Base-by-base conservation (phyloP, 2,113 vertebrate genomes). In the Grallaria varia region DNA sequence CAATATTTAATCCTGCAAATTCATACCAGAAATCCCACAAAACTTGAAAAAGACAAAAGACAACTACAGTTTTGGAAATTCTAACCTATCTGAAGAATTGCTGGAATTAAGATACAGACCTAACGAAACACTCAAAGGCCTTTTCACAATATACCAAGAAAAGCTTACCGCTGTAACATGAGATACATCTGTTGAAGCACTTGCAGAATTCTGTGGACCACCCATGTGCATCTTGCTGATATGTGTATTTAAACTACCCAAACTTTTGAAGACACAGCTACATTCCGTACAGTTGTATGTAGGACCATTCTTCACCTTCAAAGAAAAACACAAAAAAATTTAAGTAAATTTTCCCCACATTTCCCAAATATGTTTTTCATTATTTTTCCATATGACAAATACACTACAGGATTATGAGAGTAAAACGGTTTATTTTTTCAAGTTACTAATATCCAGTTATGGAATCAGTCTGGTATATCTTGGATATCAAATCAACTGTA, bases 161-260 rank as follows among this genome's bases (percentile, higher is more conserved):
- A 84, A 71, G 71, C 97, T 98, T 97, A 99, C 99, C 95, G 93
- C 95, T 63, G 98, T 92, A 86, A 98, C 97, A 7, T 98, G 98
- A 10, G 99, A 97, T 14, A 98, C 98, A 78, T 99, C 97, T 16
- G 96, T 8, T 16, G 97, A 85, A 53, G 98, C 71, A 24, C 89
- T 81, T 6, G 96, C 52, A 58, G 97, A 74, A 60, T 93, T 97
- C 64, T 98, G 97, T 14, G 97, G 94, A 39, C 97, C 97, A 35
- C 97, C 96, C 97, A 99, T 98, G 93, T 99, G 99, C 99, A 99
- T 99, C 98, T 99, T 99, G 98, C 99, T 99, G 97, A 99, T 99
- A 94, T 99, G 99, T 49, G 99, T 99, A 78, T 99, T 99, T 49
- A 99, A 97, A 94, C 99, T 99, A 64, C 99, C 99, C 67, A 99